Conservation (phyloP, 2,113 vertebrate genomes). For the Nicator chloris region DNA sequence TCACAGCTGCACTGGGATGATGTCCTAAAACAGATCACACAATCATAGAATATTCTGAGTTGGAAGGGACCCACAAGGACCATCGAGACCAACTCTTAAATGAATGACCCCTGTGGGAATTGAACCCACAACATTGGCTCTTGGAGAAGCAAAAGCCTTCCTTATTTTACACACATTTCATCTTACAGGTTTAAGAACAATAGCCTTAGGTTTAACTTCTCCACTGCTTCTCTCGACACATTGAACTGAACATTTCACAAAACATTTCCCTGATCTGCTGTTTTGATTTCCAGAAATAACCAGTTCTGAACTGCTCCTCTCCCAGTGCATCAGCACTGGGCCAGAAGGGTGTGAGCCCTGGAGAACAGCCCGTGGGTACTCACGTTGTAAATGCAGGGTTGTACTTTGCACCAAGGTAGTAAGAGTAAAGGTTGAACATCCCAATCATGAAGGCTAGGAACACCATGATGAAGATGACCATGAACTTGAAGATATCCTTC, state of each 20-base stretch:
- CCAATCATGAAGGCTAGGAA: slow-evolving; percentile 99
- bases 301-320: fast-evolving
- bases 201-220: background rate
- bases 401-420: slow-evolving; percentile 98
- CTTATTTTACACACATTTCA: background rate
- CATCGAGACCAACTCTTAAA: background rate
- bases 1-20: background rate
- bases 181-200: background rate
- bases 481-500: slow-evolving; percentile 99
- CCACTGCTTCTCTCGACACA: background rate
- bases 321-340: fast-evolving
- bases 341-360: background rate
- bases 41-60: background rate
- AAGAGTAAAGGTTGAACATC: slow-evolving; percentile 98
- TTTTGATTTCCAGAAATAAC: background rate
- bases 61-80: background rate
- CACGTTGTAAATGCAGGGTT: slow-evolving; percentile 98
- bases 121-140: fast-evolving
- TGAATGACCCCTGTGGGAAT: background rate
- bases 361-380: slow-evolving; percentile 53
- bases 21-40: background rate
- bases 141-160: background rate
- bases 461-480: slow-evolving; percentile 99
- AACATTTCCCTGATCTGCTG: background rate
- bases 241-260: background rate